Percentiles rank a stretch among this genome's conserved stretches.
These are phyloP conservation scores for Eristalis tenax DNA, from an alignment of 2,888 invertebrate genomes.

Conservation along the genomic window DNA sequence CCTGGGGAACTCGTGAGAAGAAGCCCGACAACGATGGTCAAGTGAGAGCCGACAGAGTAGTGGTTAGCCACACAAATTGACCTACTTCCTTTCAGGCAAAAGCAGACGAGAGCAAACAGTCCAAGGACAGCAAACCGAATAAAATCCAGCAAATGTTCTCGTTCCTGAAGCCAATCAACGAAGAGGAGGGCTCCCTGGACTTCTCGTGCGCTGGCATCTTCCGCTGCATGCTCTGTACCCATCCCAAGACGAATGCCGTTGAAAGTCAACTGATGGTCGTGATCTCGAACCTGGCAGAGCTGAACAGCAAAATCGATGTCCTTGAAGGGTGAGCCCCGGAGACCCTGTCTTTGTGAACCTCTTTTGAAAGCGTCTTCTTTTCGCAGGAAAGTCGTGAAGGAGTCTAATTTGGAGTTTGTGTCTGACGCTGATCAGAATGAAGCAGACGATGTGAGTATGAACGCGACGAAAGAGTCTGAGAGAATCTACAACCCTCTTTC, in stretches of 20 bases:
- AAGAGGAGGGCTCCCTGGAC: constrained; percentile 82
- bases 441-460: constrained; percentile 10
- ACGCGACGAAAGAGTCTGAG: not conserved
- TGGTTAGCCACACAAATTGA: not conserved
- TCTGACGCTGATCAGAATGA: not conserved
- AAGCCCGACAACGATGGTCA: constrained; percentile 77
- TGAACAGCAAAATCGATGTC: constrained; percentile 81
- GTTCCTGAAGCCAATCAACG: constrained; percentile 75
- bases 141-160: constrained; percentile 72
- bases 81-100: constrained; percentile 50
- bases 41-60: constrained; percentile 28
- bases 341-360: not conserved
- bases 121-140: constrained; percentile 48
- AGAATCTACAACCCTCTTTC: not conserved
- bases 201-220: constrained; percentile 83
- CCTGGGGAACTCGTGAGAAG: constrained; percentile 96
- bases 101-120: constrained; percentile 48
- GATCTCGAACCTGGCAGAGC: constrained; percentile 79
- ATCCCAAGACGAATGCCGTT: constrained; percentile 81
- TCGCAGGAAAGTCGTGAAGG: constrained; percentile 40
- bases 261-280: constrained; percentile 81
- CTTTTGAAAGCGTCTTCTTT: not conserved
- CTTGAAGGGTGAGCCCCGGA: constrained; percentile 79
- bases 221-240: constrained; percentile 83
- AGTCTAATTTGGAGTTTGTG: constrained; percentile 6